These are phyloP conservation scores for Lepisosteus oculatus DNA, from an alignment of 2,113 vertebrate genomes.

Conservation along the genomic window DNA sequence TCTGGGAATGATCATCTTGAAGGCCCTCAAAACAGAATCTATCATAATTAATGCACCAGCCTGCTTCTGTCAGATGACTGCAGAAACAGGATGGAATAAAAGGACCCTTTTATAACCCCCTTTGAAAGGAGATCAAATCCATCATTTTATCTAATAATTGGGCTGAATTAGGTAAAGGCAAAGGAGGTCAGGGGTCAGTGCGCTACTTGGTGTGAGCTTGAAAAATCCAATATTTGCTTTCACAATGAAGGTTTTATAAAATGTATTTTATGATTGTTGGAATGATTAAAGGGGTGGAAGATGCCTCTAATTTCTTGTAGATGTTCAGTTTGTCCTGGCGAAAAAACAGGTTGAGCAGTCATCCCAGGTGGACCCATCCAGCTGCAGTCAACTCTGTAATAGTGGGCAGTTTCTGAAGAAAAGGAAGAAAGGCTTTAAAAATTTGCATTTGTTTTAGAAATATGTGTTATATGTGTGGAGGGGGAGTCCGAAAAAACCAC, in stretches of 20 bases:
- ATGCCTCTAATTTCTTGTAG: too few relatives aligned
- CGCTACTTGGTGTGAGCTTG: slow-evolving; percentile 69
- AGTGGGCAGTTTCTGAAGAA: too few relatives aligned
- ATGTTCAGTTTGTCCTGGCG: too few relatives aligned
- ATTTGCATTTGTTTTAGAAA: too few relatives aligned
- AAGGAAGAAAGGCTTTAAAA: too few relatives aligned
- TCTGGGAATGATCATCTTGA: slow-evolving; percentile 89
- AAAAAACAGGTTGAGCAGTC: too few relatives aligned
- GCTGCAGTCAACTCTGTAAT: too few relatives aligned
- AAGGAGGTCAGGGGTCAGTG: slow-evolving; percentile 69
- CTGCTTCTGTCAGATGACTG: slow-evolving; percentile 75
- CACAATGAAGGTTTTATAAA: slow-evolving; percentile 44
- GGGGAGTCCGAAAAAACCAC: too few relatives aligned
- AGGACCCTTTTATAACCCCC: slow-evolving; percentile 74
- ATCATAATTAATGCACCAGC: slow-evolving; percentile 95
- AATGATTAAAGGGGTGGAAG: too few relatives aligned
- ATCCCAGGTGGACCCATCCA: too few relatives aligned
- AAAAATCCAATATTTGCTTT: slow-evolving; percentile 74
- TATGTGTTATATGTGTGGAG: too few relatives aligned
- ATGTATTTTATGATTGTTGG: slow-evolving; percentile 24
- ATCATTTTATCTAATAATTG: slow-evolving; percentile 92
- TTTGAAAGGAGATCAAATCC: slow-evolving; percentile 88
- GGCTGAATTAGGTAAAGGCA: slow-evolving; percentile 75
- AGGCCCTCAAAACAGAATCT: slow-evolving; percentile 82
- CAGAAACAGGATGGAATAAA: slow-evolving; percentile 81